Evolutionary conservation across 1,140 invertebrate genomes (phyloP).

Genomic region (Caerostris extrusa): DNA sequence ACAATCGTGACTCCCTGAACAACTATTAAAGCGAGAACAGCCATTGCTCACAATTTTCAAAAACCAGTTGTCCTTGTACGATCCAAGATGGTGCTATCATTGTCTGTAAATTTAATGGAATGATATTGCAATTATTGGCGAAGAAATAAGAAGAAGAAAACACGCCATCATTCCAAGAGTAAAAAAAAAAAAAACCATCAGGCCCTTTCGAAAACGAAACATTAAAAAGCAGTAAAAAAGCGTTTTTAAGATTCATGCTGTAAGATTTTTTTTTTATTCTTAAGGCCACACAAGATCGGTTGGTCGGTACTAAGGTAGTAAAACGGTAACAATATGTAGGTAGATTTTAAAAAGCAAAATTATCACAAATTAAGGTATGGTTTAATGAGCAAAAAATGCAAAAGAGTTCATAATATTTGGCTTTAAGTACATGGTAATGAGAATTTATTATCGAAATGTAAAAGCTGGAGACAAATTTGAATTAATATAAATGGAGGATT

Average conservation of each 20-base stretch:
- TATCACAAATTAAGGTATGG: background rate
- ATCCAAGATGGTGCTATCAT: slow-evolving; percentile 12
- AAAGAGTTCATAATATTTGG: background rate
- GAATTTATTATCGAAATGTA: background rate
- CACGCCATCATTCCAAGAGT: background rate
- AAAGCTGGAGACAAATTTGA: background rate
- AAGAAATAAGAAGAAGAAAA: background rate
- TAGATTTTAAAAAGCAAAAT: background rate
- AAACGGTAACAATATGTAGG: background rate
- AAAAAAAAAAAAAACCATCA: background rate
- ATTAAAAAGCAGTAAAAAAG: slow-evolving; percentile 12
- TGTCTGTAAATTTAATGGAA: slow-evolving; percentile 36
- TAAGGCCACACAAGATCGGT: background rate
- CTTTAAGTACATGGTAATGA: background rate
- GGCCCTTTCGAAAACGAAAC: background rate
- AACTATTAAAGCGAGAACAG: slow-evolving; percentile 14
- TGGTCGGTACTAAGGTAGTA: background rate
- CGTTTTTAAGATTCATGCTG: background rate
- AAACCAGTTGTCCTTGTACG: slow-evolving; percentile 36
- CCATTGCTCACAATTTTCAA: slow-evolving; percentile 16
- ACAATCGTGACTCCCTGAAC: slow-evolving; percentile 8
- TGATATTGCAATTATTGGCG: slow-evolving; percentile 27
- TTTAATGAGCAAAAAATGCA: background rate
- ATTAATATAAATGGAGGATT: no score
- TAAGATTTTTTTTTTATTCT: background rate